Conservation (phyloP, 2,113 vertebrate species). For the Euleptes europaea region DNA sequence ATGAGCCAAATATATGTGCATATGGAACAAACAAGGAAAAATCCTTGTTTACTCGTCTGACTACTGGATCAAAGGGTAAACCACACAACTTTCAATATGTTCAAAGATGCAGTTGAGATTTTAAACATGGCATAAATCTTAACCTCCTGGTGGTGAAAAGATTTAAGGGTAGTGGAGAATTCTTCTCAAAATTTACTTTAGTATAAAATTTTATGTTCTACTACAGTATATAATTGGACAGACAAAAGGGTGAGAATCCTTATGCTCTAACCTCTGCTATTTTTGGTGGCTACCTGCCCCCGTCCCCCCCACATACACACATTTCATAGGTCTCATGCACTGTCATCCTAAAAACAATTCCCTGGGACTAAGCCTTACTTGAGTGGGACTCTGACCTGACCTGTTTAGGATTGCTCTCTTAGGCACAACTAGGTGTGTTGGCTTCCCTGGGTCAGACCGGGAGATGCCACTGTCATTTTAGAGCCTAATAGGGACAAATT, state of each 20-base stretch:
- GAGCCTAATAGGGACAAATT: too few species aligned
- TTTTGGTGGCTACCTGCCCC: too few species aligned
- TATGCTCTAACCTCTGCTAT: not conserved
- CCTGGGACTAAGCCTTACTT: too few species aligned
- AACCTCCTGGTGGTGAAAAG: not conserved
- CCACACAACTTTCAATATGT: fast-evolving
- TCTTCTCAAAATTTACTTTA: not conserved
- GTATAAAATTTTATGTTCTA: not conserved
- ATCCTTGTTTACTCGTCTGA: fast-evolving
- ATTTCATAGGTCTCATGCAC: too few species aligned
- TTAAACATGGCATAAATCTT: not conserved
- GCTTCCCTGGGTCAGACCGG: too few species aligned
- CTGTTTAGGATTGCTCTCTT: too few species aligned
- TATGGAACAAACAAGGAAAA: not conserved
- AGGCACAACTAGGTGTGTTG: too few species aligned
- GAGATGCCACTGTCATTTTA: too few species aligned
- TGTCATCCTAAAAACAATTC: too few species aligned
- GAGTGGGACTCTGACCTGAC: too few species aligned
- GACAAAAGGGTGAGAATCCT: not conserved
- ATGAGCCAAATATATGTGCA: not conserved
- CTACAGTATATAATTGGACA: not conserved
- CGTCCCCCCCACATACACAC: too few species aligned
- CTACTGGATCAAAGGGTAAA: not conserved
- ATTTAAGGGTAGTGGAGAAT: not conserved
- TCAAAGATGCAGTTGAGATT: not conserved